phyloP scores from a whole-genome alignment of 2,888 invertebrate species.

The Tetragnatha montana region DNA sequence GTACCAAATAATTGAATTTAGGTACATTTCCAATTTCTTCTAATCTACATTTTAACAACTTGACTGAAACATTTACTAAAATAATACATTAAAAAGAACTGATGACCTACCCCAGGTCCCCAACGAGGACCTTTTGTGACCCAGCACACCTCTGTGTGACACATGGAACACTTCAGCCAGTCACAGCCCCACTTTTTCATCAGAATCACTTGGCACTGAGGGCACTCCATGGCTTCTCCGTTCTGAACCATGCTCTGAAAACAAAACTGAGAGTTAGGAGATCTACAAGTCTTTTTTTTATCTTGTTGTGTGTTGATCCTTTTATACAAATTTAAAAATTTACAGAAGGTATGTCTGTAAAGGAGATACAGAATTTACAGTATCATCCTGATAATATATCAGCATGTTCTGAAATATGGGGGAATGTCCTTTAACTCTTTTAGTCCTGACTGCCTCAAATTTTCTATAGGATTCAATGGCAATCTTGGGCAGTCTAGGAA shows the following conservation, averaged over 20 bases:
- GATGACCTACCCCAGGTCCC: constrained; percentile 80
- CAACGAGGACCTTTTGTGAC: constrained; percentile 86
- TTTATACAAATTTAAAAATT: background rate
- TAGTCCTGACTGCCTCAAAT: no score
- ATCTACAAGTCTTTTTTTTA: background rate
- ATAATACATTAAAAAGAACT: background rate
- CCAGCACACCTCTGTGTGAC: constrained; percentile 96
- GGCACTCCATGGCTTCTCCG: constrained; percentile 91
- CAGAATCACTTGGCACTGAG: constrained; percentile 88
- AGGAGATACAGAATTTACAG: no score
- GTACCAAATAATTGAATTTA: no score
- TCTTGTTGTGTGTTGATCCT: background rate
- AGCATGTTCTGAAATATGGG: no score
- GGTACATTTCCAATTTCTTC: no score
- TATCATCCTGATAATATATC: no score
- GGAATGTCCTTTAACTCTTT: no score
- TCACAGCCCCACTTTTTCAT: constrained; percentile 96
- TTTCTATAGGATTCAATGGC: no score
- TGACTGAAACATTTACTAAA: no score
- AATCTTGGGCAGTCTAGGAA: no score
- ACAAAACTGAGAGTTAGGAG: background rate
- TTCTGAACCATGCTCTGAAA: constrained; percentile 83
- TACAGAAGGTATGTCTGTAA: background rate
- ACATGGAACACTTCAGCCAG: constrained; percentile 92
- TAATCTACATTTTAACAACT: no score